These are phyloP conservation scores for Plotosus lineatus DNA, from an alignment of 2,113 vertebrate species.

Conservation along the genomic window DNA sequence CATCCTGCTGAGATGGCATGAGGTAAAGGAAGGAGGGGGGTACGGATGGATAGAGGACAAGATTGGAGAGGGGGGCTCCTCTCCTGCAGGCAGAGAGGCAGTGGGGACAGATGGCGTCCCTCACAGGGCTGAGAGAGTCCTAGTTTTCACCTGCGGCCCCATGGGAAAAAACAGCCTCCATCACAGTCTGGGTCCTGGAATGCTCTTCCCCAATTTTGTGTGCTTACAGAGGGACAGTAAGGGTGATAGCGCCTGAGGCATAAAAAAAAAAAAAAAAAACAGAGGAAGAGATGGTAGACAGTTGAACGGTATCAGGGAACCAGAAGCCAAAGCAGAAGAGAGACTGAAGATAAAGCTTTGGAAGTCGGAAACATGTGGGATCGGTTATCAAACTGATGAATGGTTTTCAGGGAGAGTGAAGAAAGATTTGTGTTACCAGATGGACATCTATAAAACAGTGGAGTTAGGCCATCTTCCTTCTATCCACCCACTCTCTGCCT, in stretches of 20 bases:
- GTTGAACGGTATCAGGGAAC: slow-evolving; percentile 51
- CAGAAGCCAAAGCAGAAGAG: slow-evolving; percentile 58
- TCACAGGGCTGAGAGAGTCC: slow-evolving; percentile 73
- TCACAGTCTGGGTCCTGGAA: slow-evolving; percentile 69
- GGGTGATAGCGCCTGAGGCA: slow-evolving; percentile 53
- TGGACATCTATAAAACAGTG: slow-evolving; percentile 35
- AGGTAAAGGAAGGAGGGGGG: slow-evolving; percentile 57
- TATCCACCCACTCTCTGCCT: slow-evolving; percentile 23
- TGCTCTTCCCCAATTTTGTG: slow-evolving; percentile 63
- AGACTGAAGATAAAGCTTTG: slow-evolving; percentile 42
- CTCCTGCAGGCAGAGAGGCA: slow-evolving; percentile 68
- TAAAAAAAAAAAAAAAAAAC: slow-evolving; percentile 1
- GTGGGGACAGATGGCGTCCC: slow-evolving; percentile 81
- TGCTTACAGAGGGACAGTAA: slow-evolving; percentile 34
- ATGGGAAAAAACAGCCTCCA: slow-evolving; percentile 74
- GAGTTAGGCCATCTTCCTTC: slow-evolving; percentile 35
- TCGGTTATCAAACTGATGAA: slow-evolving; percentile 21
- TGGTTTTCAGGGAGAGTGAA: background rate
- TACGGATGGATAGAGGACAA: slow-evolving; percentile 54
- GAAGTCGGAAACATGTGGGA: background rate
- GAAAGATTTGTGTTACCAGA: slow-evolving; percentile 9
- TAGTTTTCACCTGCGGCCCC: slow-evolving; percentile 81
- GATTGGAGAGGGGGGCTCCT: slow-evolving; percentile 55
- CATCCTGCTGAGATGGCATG: slow-evolving; percentile 63
- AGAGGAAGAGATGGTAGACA: slow-evolving; percentile 22